Conservation (phyloP, 2,797 vertebrate species). For the Nannoperca australis region DNA sequence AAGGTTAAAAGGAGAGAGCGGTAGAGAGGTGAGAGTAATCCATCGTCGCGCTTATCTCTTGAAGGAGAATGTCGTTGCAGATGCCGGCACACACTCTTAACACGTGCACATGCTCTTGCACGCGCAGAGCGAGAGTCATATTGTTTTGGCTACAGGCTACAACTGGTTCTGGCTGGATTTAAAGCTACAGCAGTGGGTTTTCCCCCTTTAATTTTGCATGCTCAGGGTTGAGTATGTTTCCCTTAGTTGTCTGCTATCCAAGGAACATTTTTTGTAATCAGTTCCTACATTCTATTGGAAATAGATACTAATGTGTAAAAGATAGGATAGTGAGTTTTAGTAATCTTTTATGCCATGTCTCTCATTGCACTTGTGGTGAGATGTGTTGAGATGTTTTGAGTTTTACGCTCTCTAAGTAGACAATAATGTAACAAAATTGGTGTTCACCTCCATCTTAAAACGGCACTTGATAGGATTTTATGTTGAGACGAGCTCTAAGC, state of each 20-base stretch:
- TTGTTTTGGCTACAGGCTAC: slow-evolving; percentile 85
- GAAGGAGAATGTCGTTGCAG: slow-evolving; percentile 52
- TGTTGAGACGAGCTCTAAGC: slow-evolving; percentile 49
- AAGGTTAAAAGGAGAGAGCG: slow-evolving; percentile 54
- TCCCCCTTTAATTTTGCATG: slow-evolving; percentile 52
- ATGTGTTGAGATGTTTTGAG: background rate
- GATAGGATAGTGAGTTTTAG: background rate
- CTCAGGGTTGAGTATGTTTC: slow-evolving; percentile 51
- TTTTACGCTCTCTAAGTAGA: slow-evolving; percentile 3
- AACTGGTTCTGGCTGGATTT: slow-evolving; percentile 84
- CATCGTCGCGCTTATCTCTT: slow-evolving; percentile 69
- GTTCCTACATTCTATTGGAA: background rate
- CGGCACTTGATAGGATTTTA: slow-evolving; percentile 24
- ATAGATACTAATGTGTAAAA: background rate
- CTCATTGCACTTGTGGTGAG: background rate
- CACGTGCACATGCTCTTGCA: slow-evolving; percentile 17
- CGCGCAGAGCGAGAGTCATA: slow-evolving; percentile 63
- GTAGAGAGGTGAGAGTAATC: slow-evolving; percentile 66
- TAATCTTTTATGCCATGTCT: slow-evolving; percentile 7
- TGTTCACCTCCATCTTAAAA: slow-evolving; percentile 35
- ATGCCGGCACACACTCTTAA: slow-evolving; percentile 41
- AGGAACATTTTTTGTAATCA: slow-evolving; percentile 30
- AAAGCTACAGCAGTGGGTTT: slow-evolving; percentile 66
- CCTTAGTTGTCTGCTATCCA: slow-evolving; percentile 36
- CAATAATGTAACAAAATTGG: slow-evolving; percentile 44